Percentiles rank a stretch among this genome's conserved stretches.
Evolutionary conservation across 1,140 invertebrate genomes (phyloP).

Genomic region (Apocrypta bakeri): DNA sequence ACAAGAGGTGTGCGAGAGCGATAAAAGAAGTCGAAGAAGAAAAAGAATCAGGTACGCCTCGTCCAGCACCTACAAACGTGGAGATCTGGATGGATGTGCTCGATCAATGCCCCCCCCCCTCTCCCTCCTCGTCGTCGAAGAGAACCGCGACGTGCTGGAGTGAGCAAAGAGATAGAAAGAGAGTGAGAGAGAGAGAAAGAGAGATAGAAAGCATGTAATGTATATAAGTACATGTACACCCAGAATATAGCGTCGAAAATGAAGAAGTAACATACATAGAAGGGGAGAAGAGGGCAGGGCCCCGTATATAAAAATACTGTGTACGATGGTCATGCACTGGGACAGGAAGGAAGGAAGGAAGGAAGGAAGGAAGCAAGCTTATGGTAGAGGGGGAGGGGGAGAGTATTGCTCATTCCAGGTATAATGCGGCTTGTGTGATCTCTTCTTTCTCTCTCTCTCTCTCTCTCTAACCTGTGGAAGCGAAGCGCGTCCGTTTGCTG

Average conservation of each 20-base stretch:
- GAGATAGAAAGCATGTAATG: not conserved
- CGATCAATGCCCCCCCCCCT: not conserved
- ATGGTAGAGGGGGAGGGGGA: not conserved
- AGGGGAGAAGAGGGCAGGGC: not conserved
- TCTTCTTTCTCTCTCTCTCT: not conserved
- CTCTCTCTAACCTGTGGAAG: not conserved
- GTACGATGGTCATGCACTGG: not conserved
- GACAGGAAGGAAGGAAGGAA: conserved; percentile 9
- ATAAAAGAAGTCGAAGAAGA: not conserved
- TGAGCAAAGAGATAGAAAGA: not conserved
- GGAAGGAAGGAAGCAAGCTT: not conserved
- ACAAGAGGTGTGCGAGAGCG: not conserved
- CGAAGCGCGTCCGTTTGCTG: conserved; percentile 18
- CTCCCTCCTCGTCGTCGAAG: too few species aligned
- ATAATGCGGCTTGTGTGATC: not conserved
- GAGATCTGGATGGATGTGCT: conserved; percentile 1
- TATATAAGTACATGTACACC: not conserved
- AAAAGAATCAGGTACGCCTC: not conserved
- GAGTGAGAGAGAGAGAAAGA: not conserved
- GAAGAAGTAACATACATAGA: not conserved
- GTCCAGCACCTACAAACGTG: not conserved
- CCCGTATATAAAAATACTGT: not conserved
- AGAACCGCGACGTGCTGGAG: not conserved
- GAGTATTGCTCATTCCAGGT: conserved; percentile 3
- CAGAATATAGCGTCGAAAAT: not conserved